Percentiles rank a stretch among this genome's conserved stretches.
phyloP scores from a whole-genome alignment of 2,888 invertebrate species.

The Entomobrya proxima region DNA sequence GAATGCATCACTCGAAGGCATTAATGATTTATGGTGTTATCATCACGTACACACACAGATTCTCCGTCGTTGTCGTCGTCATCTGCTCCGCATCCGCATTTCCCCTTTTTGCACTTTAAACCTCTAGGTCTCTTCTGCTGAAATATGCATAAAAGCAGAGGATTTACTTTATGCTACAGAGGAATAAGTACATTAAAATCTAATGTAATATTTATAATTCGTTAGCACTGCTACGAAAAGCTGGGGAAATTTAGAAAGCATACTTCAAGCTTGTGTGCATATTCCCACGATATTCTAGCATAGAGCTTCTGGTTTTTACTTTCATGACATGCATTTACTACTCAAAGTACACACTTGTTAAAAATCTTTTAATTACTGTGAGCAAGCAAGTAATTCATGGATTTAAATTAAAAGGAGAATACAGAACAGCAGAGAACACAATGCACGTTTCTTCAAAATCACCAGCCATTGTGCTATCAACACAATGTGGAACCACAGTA shows the following conservation, averaged over 20 bases:
- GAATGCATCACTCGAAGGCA: slow-evolving; percentile 23
- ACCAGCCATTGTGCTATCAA: not conserved
- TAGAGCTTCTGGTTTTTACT: not conserved
- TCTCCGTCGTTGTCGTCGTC: not conserved
- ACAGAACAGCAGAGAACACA: not conserved
- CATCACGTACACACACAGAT: not conserved
- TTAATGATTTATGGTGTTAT: slow-evolving; percentile 42
- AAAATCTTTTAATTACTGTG: slow-evolving; percentile 16
- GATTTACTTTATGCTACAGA: not conserved
- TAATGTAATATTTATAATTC: slow-evolving; percentile 6
- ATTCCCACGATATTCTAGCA: not conserved
- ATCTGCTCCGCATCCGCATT: not conserved
- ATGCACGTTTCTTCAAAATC: not conserved
- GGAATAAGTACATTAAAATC: not conserved
- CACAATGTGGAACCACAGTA: not conserved
- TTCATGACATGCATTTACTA: not conserved
- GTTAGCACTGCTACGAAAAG: slow-evolving; percentile 3
- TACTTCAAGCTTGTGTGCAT: not conserved
- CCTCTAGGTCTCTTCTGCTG: not conserved
- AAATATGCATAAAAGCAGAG: slow-evolving; percentile 4
- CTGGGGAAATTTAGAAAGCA: not conserved
- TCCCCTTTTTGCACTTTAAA: not conserved
- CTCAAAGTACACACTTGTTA: not conserved
- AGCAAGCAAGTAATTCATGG: not conserved
- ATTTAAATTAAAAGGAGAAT: not conserved